Base-by-base conservation (phyloP, 2,797 vertebrate species). In the Ciconia nigra region DNA sequence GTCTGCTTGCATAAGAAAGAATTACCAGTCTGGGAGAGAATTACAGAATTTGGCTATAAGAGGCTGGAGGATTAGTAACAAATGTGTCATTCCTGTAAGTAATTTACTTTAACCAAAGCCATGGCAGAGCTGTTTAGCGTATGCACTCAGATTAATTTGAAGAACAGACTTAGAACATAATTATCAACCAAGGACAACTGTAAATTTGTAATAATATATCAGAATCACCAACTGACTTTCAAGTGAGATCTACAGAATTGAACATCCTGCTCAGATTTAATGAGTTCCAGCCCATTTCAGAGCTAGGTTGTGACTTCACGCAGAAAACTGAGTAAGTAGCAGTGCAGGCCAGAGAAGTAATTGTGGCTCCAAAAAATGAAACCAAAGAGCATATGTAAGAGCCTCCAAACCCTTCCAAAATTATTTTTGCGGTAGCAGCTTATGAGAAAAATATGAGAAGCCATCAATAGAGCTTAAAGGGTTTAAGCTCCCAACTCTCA, bases 71-170 rank as follows among this genome's bases (percentile, higher is more conserved):
- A 97, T 97, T 96, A 96, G 92, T 95, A 96, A 96, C 95, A 97
- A 98, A 97, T 93, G 76, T 97, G 96, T 95, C 96, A 89, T 73
- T 98, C 88, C 97, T 98, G 95, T 58, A 98, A 98, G 95, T 87
- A 97, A 98, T 97, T 96, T 88, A 80, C 89, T 98, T 96, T 96
- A 98, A 97, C 96, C 89, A 96, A 96, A 97, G 89, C 84, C 76
- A 71, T 10, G 15, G 91, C 54, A 91, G 72, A 81, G 57, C 67
- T 59, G 41, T 84, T 92, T 79, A 94, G 87, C 95, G 74, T 69
- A 80, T 72, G 79, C 77, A 89, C 93, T 91, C 97, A 87, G 20
- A 97, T 96, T 85, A 77, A 96, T 95, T 84, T 92, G 96, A 96
- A 96, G 95, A 92, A 97, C 97, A 96, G 96, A 91, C 94, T 98